Base-by-base conservation (phyloP, 1,140 invertebrate genomes). In the Nylanderia fulva region DNA sequence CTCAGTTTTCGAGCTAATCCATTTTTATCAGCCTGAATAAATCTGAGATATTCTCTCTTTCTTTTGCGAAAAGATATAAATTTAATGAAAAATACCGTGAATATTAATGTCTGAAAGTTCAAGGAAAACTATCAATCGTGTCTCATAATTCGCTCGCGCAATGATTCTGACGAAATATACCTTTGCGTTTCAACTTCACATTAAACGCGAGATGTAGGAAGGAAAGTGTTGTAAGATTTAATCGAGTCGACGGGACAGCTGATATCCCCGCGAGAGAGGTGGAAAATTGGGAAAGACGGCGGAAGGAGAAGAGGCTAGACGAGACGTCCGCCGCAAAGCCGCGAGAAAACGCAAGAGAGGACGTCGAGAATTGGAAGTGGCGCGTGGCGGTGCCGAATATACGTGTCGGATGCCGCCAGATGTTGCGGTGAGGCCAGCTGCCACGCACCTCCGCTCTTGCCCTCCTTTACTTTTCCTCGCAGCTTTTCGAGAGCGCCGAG, bases 371-470 rank as follows among this genome's bases (percentile, higher is more conserved):
- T 84, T 86, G 88, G 85, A 90, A 90, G 85, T 79, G 88, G 89
- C 89, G 87, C 89, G 90, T 89, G 90, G 87, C 90, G 85, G 45
- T 88, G 64, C 76, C 89, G 90, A 90, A 90, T 90, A 90, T 90
- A 90, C 75, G 85, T 90, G 89, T 91, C 87, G 86, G 87, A 90
- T 91, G 74, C 87, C 88, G 89, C 89, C 89, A 90, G 89, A 90
- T 90, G 89, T 90, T 90, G 89, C 84, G 88, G 88, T 85, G 80
- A 90, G 84, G 86, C 86, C 89, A 90, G 89, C 89, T 90, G 89
- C 86, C 68, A 76, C 42, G 75, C 83, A 77, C 85, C 88, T 68
- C 77, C 77, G 75, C 69, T 89, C 66, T 71, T 90, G 75, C 79
- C 88, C 86, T 88, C 86, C 75, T 88, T 90, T 90, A 88, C 88